A percentile compares a stretch with the other conserved stretches of the same genome.
phyloP scores from a whole-genome alignment of 1,140 invertebrate genomes.

The Mycetomoellerius zeteki region DNA sequence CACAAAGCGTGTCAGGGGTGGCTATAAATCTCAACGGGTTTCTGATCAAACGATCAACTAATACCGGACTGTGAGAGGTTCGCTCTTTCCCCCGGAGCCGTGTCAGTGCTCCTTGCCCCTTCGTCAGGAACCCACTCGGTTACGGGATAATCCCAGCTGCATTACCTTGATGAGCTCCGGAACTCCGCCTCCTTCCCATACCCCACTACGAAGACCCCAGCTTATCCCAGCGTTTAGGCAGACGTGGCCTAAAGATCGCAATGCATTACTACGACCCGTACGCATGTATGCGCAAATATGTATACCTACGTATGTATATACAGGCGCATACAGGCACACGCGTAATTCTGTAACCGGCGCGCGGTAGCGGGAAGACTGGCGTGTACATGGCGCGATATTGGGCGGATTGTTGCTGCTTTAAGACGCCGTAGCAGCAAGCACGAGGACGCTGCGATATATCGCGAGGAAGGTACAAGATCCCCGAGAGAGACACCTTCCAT shows the following conservation, averaged over 20 bases:
- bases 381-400: conserved; percentile 39
- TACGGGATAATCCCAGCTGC: conserved; percentile 85
- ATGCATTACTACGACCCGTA: conserved; percentile 37
- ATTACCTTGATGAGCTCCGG: conserved; percentile 86
- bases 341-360: not conserved
- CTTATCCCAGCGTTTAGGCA: conserved; percentile 54
- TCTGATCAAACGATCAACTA: conserved; percentile 86
- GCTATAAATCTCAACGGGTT: conserved; percentile 79
- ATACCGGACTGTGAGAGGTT: conserved; percentile 80
- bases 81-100: conserved; percentile 78
- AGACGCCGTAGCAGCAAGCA: conserved; percentile 20
- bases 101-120: conserved; percentile 75
- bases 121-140: conserved; percentile 79
- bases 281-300: conserved; percentile 5
- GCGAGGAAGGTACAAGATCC: conserved; percentile 24
- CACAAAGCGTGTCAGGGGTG: conserved; percentile 68
- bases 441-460: conserved; percentile 48
- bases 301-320: not conserved
- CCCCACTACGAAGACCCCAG: not conserved
- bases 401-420: conserved; percentile 50
- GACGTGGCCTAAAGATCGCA: conserved; percentile 56
- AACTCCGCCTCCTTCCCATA: conserved; percentile 74
- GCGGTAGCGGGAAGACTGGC: conserved; percentile 10
- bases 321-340: not conserved
- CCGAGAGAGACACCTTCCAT: conserved; percentile 57